Evolutionary conservation across 2,888 invertebrate species (phyloP).

Genomic region (Brenthis hecate): DNA sequence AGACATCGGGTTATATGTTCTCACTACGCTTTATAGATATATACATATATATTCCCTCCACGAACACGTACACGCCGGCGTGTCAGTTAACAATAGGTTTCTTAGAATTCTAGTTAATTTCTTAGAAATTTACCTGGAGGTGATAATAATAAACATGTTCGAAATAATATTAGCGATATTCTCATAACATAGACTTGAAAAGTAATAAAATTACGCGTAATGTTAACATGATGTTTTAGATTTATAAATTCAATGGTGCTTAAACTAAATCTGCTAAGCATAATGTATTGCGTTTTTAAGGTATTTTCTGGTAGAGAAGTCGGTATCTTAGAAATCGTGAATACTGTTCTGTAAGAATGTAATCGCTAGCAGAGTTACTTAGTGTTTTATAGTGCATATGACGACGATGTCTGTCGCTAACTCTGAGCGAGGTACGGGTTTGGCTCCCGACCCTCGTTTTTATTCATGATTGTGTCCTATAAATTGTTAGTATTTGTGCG

Average conservation of each 20-base stretch:
- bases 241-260: slow-evolving; percentile 7
- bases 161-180: background rate
- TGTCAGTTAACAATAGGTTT: too few species aligned
- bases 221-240: background rate
- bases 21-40: background rate
- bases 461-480: slow-evolving; percentile 46
- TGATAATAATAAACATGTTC: background rate
- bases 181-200: slow-evolving; percentile 1
- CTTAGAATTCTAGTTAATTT: too few species aligned
- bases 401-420: slow-evolving; percentile 28
- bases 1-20: slow-evolving; percentile 6
- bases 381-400: background rate
- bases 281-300: slow-evolving; percentile 9
- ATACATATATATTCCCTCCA: background rate
- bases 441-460: slow-evolving; percentile 6
- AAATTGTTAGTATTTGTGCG: slow-evolving; percentile 67
- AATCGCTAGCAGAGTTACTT: too few species aligned
- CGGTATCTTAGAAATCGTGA: background rate
- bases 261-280: slow-evolving; percentile 37
- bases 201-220: background rate
- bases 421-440: slow-evolving; percentile 12
- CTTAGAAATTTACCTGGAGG: too few species aligned
- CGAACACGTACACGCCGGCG: too few species aligned
- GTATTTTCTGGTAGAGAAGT: slow-evolving; percentile 11
- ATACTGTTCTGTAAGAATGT: background rate